These are phyloP conservation scores for Coelopa pilipes DNA, from an alignment of 2,888 invertebrate species.

Conservation along the genomic window DNA sequence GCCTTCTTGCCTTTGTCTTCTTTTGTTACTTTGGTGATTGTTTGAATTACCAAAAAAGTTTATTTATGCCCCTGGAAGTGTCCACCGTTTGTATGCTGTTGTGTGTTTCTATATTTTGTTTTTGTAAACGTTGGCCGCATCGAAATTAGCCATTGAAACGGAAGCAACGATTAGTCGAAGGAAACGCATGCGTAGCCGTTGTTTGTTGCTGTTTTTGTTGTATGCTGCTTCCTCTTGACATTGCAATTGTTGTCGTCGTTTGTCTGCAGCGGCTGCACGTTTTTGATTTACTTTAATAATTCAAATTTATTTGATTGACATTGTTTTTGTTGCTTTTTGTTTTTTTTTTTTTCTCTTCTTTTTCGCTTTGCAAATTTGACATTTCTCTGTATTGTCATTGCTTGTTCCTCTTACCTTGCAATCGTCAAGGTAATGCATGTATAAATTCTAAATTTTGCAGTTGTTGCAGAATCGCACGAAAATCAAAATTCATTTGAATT, in stretches of 20 bases:
- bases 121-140: no score
- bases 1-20: no score
- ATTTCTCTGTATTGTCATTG: conserved; percentile 34
- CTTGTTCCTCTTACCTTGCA: conserved; percentile 34
- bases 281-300: no score
- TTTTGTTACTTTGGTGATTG: no score
- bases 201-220: not conserved
- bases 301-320: not conserved
- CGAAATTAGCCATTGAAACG: no score
- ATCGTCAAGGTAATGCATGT: conserved; percentile 38
- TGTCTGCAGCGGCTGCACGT: no score
- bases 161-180: no score
- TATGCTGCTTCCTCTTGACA: not conserved
- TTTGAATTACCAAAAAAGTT: no score
- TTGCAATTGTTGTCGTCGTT: not conserved
- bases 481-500: conserved; percentile 29
- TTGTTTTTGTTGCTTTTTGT: conserved; percentile 10
- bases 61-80: no score
- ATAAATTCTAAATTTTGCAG: conserved; percentile 38
- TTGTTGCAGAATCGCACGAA: conserved; percentile 32
- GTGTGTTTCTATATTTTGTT: no score
- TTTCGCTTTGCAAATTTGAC: conserved; percentile 26
- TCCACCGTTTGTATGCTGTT: no score
- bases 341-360: conserved; percentile 29
- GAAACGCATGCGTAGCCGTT: no score